Percentiles rank a stretch among this genome's conserved stretches.
These are phyloP conservation scores for Typhlomys cinereus DNA, from an alignment of 2,113 vertebrate species.

Conservation along the genomic window DNA sequence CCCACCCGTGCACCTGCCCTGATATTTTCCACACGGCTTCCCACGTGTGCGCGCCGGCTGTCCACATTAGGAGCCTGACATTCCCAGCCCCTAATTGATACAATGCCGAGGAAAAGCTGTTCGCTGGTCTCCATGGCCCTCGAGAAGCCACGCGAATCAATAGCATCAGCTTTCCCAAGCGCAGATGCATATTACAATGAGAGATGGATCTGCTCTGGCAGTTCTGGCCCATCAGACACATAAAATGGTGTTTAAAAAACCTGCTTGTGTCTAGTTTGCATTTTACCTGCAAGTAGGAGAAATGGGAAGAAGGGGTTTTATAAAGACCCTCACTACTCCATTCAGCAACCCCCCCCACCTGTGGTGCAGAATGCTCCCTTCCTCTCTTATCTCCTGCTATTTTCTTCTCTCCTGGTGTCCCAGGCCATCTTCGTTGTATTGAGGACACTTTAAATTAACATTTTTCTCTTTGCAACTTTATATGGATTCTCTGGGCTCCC, in stretches of 20 bases:
- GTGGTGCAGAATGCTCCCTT: neutral
- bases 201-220: slow-evolving; percentile 83
- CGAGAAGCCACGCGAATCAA: slow-evolving; percentile 81
- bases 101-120: slow-evolving; percentile 82
- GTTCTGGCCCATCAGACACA: slow-evolving; percentile 80
- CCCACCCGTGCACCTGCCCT: slow-evolving; percentile 50
- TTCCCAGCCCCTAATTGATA: slow-evolving; percentile 83
- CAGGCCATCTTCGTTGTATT: slow-evolving; percentile 8
- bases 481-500: neutral
- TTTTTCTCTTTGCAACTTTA: neutral
- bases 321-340: neutral
- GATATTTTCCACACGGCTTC: slow-evolving; percentile 58
- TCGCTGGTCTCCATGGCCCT: slow-evolving; percentile 76
- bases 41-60: slow-evolving; percentile 68
- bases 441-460: neutral
- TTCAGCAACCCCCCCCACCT: slow-evolving; percentile 9
- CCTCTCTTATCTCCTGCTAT: neutral
- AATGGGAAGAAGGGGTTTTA: slow-evolving; percentile 50
- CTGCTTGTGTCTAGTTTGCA: slow-evolving; percentile 73
- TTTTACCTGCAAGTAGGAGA: slow-evolving; percentile 80
- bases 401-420: neutral
- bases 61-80: slow-evolving; percentile 80
- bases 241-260: slow-evolving; percentile 80
- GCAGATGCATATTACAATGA: slow-evolving; percentile 85
- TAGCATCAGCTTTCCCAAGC: slow-evolving; percentile 82